Evolutionary conservation across 2,888 invertebrate genomes (phyloP).

Genomic region (Pristionchus entomophagus): DNA sequence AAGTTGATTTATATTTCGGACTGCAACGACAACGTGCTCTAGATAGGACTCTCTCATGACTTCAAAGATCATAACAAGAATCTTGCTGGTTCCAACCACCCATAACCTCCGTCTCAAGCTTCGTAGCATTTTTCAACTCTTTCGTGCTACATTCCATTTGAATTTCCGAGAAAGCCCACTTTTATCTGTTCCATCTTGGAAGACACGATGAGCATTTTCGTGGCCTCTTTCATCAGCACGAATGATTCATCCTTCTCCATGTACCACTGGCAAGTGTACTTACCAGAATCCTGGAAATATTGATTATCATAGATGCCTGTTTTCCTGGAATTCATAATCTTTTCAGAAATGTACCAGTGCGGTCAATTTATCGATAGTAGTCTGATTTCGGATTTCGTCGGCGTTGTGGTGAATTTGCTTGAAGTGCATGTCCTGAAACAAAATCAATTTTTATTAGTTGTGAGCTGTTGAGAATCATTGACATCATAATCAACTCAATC

Average conservation of each 20-base stretch:
- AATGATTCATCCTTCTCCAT: constrained; percentile 20
- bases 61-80: too few species aligned
- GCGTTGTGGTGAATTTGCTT: neutral
- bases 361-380: neutral
- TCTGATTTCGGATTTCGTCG: neutral
- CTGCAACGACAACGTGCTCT: too few species aligned
- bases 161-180: neutral
- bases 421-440: neutral
- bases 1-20: too few species aligned
- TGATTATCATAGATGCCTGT: neutral
- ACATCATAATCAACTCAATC: neutral
- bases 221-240: neutral
- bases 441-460: neutral
- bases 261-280: constrained; percentile 42
- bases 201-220: neutral
- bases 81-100: too few species aligned
- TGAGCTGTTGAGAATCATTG: neutral
- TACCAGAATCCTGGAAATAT: constrained; percentile 35
- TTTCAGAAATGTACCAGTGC: neutral
- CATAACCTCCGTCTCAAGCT: too few species aligned
- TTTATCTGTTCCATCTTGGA: constrained; percentile 40
- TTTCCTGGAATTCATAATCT: neutral
- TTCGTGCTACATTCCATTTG: too few species aligned
- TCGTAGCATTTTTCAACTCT: too few species aligned
- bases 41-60: too few species aligned